A percentile compares a stretch with the other conserved stretches of the same genome.
Evolutionary conservation across 2,888 invertebrate species (phyloP).

Genomic region (Mythimna pallens): DNA sequence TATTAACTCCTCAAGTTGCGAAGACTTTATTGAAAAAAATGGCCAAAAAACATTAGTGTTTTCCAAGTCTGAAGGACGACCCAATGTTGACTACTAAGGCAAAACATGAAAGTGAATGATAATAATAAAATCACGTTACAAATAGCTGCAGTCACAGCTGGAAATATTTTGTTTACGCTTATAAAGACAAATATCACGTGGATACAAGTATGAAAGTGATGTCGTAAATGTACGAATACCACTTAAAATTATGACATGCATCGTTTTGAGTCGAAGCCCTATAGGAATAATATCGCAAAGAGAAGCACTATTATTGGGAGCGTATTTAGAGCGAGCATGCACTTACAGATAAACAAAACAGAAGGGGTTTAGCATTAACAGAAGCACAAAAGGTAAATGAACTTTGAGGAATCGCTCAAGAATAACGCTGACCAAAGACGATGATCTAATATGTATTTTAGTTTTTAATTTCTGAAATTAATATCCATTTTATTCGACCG

Average conservation of each 20-base stretch:
- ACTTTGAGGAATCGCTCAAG: conserved; percentile 58
- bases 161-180: conserved; percentile 53
- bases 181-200: conserved; percentile 38
- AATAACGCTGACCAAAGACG: conserved; percentile 60
- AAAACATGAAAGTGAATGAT: conserved; percentile 20
- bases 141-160: conserved; percentile 53
- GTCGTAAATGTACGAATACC: conserved; percentile 38
- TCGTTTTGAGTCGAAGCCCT: conserved; percentile 51
- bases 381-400: conserved; percentile 71
- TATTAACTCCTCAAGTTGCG: conserved; percentile 20
- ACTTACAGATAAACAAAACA: conserved; percentile 79
- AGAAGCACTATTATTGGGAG: conserved; percentile 69
- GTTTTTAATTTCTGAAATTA: conserved; percentile 16
- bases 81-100: conserved; percentile 22
- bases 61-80: conserved; percentile 15
- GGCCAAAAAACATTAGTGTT: not conserved
- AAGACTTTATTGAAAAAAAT: conserved; percentile 11
- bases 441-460: conserved; percentile 48
- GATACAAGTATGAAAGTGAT: conserved; percentile 49
- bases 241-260: conserved; percentile 39
- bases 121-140: conserved; percentile 54
- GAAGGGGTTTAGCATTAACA: conserved; percentile 69
- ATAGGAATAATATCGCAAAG: conserved; percentile 61
- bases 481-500: conserved; percentile 3
- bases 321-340: conserved; percentile 77